These are phyloP conservation scores for Drosophila busckii DNA, from an alignment of 1,140 invertebrate genomes.

Conservation along the genomic window DNA sequence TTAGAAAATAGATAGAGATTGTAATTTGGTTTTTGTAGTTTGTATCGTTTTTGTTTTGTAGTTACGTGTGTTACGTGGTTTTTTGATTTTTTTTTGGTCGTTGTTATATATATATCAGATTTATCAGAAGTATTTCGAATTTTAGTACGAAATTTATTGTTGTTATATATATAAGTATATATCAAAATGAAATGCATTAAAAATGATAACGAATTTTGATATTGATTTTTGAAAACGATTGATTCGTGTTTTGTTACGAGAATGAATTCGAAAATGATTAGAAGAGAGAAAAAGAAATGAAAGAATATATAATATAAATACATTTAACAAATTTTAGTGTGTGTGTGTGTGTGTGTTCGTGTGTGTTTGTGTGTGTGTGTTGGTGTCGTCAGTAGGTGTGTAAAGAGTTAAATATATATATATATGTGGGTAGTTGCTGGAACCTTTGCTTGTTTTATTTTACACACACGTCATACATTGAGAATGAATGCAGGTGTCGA, in stretches of 20 bases:
- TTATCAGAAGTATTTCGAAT: no score
- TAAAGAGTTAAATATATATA: conserved; percentile 38
- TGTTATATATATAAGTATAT: conserved; percentile 23
- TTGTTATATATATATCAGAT: conserved; percentile 29
- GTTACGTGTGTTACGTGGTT: conserved; percentile 37
- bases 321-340: conserved; percentile 77
- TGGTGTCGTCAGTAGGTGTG: conserved; percentile 9
- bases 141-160: conserved; percentile 55
- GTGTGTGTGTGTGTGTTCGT: conserved; percentile 29
- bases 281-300: conserved; percentile 79
- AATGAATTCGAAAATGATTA: conserved; percentile 77
- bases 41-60: conserved; percentile 60
- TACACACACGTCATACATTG: conserved; percentile 14
- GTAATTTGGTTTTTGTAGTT: conserved; percentile 38
- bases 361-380: conserved; percentile 21
- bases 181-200: conserved; percentile 71
- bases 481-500: conserved; percentile 1
- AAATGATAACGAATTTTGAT: conserved; percentile 53
- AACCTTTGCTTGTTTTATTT: conserved; percentile 15
- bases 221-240: conserved; percentile 2
- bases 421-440: conserved; percentile 2
- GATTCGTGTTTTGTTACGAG: conserved; percentile 52
- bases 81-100: conserved; percentile 18
- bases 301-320: conserved; percentile 79
- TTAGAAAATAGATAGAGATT: conserved; percentile 46